These are phyloP conservation scores for Cyclophora punctaria DNA, from an alignment of 2,888 invertebrate genomes.

Conservation along the genomic window DNA sequence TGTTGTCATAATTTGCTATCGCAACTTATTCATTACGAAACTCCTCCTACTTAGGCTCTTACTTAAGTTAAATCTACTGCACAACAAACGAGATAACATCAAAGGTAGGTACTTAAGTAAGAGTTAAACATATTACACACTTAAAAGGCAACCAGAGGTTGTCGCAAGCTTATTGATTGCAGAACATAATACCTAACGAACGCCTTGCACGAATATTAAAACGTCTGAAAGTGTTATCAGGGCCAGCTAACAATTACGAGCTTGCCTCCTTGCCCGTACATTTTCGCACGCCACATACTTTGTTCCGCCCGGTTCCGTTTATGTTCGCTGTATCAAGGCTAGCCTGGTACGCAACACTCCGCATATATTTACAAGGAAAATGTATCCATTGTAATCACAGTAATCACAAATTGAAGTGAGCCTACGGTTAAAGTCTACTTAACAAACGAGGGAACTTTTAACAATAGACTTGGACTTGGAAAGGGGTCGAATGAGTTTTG, in stretches of 20 bases:
- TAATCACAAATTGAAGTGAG: slow-evolving; percentile 28
- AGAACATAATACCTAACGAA: too few species aligned
- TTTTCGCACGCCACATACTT: slow-evolving; percentile 26
- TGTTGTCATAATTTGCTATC: too few species aligned
- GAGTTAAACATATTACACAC: too few species aligned
- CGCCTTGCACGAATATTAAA: background rate
- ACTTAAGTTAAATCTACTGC: too few species aligned
- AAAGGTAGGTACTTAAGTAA: too few species aligned
- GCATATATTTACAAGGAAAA: slow-evolving; percentile 27
- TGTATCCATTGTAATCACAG: slow-evolving; percentile 21
- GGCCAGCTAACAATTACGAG: slow-evolving; percentile 10
- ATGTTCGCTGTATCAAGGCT: slow-evolving; percentile 23
- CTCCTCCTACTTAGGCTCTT: too few species aligned
- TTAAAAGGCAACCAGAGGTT: too few species aligned
- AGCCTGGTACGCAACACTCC: slow-evolving; percentile 15
- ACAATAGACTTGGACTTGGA: slow-evolving; percentile 26
- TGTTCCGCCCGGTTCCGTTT: slow-evolving; percentile 23
- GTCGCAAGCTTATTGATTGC: too few species aligned
- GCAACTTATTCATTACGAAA: too few species aligned
- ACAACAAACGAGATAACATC: too few species aligned
- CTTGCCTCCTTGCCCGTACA: slow-evolving; percentile 3
- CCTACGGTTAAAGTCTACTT: slow-evolving; percentile 27
- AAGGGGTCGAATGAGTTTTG: slow-evolving; percentile 18
- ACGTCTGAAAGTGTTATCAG: slow-evolving; percentile 9
- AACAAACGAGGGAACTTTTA: slow-evolving; percentile 21